Percentiles rank a stretch among this genome's conserved stretches.
Conservation (phyloP, 2,888 invertebrate genomes). For the Xestia rhomboidea region DNA sequence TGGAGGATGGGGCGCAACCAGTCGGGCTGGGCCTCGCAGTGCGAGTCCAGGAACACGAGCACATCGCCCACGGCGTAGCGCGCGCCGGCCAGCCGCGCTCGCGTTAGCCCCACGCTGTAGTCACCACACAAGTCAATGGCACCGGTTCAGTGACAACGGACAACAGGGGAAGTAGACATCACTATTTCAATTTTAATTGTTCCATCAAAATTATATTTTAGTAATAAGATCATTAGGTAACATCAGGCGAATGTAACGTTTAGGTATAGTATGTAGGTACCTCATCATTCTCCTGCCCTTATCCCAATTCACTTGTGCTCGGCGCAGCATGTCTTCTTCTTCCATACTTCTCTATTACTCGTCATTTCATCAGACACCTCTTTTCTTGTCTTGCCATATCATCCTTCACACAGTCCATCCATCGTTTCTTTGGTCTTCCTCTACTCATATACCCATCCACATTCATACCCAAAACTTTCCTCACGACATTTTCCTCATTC, state of each 20-base stretch:
- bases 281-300: neutral
- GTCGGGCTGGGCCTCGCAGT: constrained; percentile 95
- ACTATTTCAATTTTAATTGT: neutral
- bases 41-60: constrained; percentile 97
- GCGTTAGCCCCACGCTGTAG: constrained; percentile 85
- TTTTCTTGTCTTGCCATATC: no score
- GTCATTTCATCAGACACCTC: no score
- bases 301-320: no score
- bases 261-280: neutral
- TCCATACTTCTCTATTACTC: no score
- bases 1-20: constrained; percentile 97
- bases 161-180: neutral
- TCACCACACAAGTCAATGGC: constrained; percentile 42
- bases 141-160: neutral
- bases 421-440: no score
- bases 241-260: neutral
- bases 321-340: no score
- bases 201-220: neutral
- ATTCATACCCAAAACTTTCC: no score
- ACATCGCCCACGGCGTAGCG: constrained; percentile 94
- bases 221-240: neutral
- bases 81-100: constrained; percentile 97
- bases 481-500: no score
- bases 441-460: no score
- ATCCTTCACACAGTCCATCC: no score